These are phyloP conservation scores for Fissipunctia ypsillon DNA, from an alignment of 2,888 invertebrate genomes.

Conservation along the genomic window DNA sequence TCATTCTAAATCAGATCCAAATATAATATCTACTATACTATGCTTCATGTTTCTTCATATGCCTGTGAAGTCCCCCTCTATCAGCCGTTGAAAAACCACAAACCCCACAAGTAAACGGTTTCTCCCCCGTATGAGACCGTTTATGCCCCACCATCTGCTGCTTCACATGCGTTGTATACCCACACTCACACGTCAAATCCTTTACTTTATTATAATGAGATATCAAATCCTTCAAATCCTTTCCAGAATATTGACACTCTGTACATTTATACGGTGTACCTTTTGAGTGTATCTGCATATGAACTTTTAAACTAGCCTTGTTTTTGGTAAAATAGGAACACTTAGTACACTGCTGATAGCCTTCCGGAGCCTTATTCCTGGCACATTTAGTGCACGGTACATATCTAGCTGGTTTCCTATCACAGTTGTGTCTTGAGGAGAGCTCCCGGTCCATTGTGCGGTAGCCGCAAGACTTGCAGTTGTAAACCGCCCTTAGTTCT, in stretches of 20 bases:
- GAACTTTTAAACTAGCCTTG: slow-evolving; percentile 37
- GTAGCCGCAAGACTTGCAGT: slow-evolving; percentile 55
- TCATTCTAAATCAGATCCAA: not conserved
- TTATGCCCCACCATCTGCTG: slow-evolving; percentile 43
- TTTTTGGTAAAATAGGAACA: slow-evolving; percentile 45
- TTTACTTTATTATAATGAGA: slow-evolving; percentile 40
- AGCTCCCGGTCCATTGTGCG: slow-evolving; percentile 42
- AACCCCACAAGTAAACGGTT: slow-evolving; percentile 43
- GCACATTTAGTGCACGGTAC: slow-evolving; percentile 19
- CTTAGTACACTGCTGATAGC: slow-evolving; percentile 35
- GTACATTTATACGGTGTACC: slow-evolving; percentile 59
- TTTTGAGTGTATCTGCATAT: slow-evolving; percentile 53
- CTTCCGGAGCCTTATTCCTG: slow-evolving; percentile 17
- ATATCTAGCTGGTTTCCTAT: not conserved
- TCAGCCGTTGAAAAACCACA: slow-evolving; percentile 30
- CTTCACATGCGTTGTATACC: slow-evolving; percentile 47
- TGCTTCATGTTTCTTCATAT: slow-evolving; percentile 46
- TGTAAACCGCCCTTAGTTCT: slow-evolving; percentile 55
- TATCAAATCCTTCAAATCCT: slow-evolving; percentile 50
- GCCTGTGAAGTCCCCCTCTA: slow-evolving; percentile 14
- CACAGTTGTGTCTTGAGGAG: slow-evolving; percentile 40
- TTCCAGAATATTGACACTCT: slow-evolving; percentile 41
- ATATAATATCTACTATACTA: not conserved
- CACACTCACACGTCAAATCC: slow-evolving; percentile 51
- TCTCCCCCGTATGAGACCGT: slow-evolving; percentile 31